A percentile compares a stretch with the other conserved stretches of the same genome.
Conservation (phyloP, 2,888 invertebrate species). For the Nipponacmea schrenckii region DNA sequence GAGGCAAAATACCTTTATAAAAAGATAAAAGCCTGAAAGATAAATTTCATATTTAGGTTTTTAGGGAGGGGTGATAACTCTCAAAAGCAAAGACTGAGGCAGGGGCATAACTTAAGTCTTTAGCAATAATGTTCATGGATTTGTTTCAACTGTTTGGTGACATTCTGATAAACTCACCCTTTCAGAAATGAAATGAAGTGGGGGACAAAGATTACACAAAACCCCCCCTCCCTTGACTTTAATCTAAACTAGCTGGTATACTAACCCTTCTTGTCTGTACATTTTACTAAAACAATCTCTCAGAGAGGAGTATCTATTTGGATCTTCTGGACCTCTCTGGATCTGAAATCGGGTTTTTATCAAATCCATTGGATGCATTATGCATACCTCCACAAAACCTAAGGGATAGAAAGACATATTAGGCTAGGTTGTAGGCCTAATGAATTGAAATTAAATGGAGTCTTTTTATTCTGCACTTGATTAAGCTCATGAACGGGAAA, state of each 20-base stretch:
- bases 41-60: slow-evolving; percentile 54
- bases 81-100: too few species aligned
- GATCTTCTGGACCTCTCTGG: slow-evolving; percentile 73
- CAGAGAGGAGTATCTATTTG: slow-evolving; percentile 79
- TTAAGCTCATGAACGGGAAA: not conserved
- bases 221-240: too few species aligned
- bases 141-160: too few species aligned
- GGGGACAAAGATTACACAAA: too few species aligned
- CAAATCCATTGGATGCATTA: slow-evolving; percentile 95
- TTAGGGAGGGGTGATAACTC: too few species aligned
- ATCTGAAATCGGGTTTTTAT: slow-evolving; percentile 90
- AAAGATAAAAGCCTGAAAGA: slow-evolving; percentile 74
- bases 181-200: too few species aligned
- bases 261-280: slow-evolving; percentile 82
- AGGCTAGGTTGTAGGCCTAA: too few species aligned
- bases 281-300: slow-evolving; percentile 90
- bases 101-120: too few species aligned
- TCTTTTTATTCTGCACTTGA: not conserved
- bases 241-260: not conserved
- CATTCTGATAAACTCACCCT: too few species aligned
- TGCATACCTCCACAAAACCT: slow-evolving; percentile 90
- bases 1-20: slow-evolving; percentile 94
- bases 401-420: not conserved
- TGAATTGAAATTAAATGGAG: not conserved
- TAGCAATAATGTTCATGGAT: too few species aligned